Evolutionary conservation across 37 sponge, comb jelly and placozoan species (phyloP).

Genomic region (Geodia barretti): DNA sequence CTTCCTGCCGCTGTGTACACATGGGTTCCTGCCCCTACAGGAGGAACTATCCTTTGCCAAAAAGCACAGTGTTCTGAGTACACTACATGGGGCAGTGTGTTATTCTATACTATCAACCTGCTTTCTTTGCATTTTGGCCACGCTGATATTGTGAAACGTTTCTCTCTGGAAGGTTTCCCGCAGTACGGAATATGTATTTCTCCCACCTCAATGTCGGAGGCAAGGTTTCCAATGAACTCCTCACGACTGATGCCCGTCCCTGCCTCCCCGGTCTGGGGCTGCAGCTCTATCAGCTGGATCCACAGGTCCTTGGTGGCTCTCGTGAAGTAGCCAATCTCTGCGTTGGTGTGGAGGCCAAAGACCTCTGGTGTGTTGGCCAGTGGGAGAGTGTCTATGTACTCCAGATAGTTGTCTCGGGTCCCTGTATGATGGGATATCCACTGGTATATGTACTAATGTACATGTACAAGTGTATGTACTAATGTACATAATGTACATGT

Average conservation of each 20-base stretch:
- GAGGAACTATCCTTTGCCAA: too few relatives aligned
- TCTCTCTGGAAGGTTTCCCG: too few relatives aligned
- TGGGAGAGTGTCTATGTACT: conserved; percentile 89
- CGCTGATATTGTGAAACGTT: too few relatives aligned
- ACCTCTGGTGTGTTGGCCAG: conserved; percentile 97
- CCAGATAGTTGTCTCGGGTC: conserved; percentile 78
- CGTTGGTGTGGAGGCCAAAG: conserved; percentile 98
- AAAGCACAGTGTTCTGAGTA: too few relatives aligned
- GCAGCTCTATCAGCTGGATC: conserved; percentile 94
- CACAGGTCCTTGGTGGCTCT: conserved; percentile 94
- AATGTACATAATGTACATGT: neutral
- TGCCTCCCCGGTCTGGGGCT: conserved; percentile 93
- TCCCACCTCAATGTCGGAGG: conserved; percentile 92
- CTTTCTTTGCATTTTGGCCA: too few relatives aligned
- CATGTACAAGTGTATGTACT: too few relatives aligned
- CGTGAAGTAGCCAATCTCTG: conserved; percentile 99
- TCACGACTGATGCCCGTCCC: conserved; percentile 91
- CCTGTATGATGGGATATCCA: neutral
- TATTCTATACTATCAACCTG: too few relatives aligned
- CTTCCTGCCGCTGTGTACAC: too few relatives aligned
- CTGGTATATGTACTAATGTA: neutral
- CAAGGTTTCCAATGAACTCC: conserved; percentile 92
- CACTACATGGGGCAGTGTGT: too few relatives aligned
- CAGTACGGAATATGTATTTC: neutral
- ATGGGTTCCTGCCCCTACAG: too few relatives aligned